These are phyloP conservation scores for Thalassophryne amazonica DNA, from an alignment of 2,797 vertebrate genomes.

Conservation along the genomic window DNA sequence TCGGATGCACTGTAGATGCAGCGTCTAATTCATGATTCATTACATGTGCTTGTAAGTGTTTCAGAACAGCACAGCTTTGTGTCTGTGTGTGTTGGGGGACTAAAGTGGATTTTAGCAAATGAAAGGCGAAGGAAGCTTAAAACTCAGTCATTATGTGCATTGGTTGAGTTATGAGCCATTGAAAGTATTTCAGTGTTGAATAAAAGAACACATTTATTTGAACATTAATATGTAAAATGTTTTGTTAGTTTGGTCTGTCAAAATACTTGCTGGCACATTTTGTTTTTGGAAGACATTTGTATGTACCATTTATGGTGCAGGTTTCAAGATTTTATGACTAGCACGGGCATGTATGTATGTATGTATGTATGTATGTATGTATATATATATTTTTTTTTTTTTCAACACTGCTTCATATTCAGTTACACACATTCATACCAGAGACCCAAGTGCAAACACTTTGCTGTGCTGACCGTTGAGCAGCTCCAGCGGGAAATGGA, in stretches of 20 bases:
- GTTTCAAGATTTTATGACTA: too few relatives aligned
- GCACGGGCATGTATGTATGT: background rate
- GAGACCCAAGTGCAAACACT: conserved; percentile 41
- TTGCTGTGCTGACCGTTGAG: conserved; percentile 36
- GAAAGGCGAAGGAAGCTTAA: conserved; percentile 57
- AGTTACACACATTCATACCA: conserved; percentile 29
- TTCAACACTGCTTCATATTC: conserved; percentile 31
- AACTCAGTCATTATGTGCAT: conserved; percentile 56
- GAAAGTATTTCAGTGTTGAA: background rate
- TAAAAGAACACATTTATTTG: background rate
- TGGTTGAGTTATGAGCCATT: conserved; percentile 36
- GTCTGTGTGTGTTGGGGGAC: conserved; percentile 1
- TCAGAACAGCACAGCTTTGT: conserved; percentile 7
- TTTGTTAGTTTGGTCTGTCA: background rate
- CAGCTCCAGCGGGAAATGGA: conserved; percentile 56
- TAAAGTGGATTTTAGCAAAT: conserved; percentile 13
- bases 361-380: background rate
- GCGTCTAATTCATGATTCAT: conserved; percentile 43
- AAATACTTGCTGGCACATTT: too few relatives aligned
- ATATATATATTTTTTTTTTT: conserved; percentile 2
- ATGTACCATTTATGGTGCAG: background rate
- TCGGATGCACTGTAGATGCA: conserved; percentile 30
- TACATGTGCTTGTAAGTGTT: conserved; percentile 24
- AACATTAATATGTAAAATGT: background rate
- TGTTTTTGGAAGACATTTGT: background rate